Base-by-base conservation (phyloP, 2,113 vertebrate genomes). In the Pholis gunnellus region DNA sequence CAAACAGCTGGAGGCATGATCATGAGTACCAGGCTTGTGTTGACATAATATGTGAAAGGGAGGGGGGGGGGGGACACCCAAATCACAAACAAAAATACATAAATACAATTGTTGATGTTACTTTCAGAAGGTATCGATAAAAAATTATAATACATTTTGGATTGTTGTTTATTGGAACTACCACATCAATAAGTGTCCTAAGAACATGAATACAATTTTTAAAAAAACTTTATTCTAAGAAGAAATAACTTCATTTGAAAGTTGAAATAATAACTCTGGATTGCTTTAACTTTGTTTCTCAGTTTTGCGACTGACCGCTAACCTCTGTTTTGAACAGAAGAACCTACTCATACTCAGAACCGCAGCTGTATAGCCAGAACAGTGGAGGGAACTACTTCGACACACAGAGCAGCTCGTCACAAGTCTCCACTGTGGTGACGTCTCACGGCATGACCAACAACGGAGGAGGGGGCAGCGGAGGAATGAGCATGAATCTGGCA, bases 361-460 rank as follows among this genome's bases (percentile, higher is more conserved):
- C 98, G 3, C 97, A 98, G 95, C 95, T 99, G 87, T 99, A 98
- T 67, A 96, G 96, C 72, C 96, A 98, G 87, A 97, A 97, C 96
- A 96, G 96, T 9, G 92, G 96, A 1, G 95, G 97, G 1, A 97
- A 95, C 89, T 99, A 99, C 92, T 99, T 99, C 10, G 98, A 99
- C 89, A 94, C 97, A 0, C 97, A 97, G 50, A 96, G 96, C 76
- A 95, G 96, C 46, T 95, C 96, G 1, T 93, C 97, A 40, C 97
- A 99, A 94, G 97, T 97, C 95, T 97, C 97, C 86, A 96, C 97
- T 57, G 97, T 97, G 87, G 94, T 97, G 84, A 97, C 97, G 4
- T 96, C 97, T 81, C 98, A 99, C 92, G 94, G 96, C 94, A 96
- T 99, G 97, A 96, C 97, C 95, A 98, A 96, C 94, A 97, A 97